A percentile compares a stretch with the other conserved stretches of the same genome.
These are phyloP conservation scores for Sus cebifrons DNA, from an alignment of 2,797 vertebrate species.

Conservation along the genomic window DNA sequence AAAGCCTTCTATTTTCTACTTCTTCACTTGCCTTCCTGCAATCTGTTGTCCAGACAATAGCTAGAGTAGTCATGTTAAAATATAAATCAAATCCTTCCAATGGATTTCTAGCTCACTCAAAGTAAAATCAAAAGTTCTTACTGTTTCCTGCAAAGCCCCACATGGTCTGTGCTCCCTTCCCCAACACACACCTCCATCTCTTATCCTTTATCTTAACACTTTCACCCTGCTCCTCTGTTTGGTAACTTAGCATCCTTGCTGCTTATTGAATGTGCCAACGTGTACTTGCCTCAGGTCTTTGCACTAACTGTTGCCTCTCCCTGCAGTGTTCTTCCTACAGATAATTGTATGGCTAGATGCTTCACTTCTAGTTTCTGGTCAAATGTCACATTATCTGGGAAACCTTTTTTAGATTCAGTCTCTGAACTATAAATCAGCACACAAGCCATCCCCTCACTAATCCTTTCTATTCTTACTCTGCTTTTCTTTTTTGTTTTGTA, in stretches of 20 bases:
- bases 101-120: background rate
- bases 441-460: background rate
- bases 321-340: background rate
- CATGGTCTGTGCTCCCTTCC: background rate
- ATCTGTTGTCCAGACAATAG: background rate
- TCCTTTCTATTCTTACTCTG: background rate
- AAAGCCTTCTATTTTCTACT: background rate
- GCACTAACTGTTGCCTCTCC: background rate
- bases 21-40: background rate
- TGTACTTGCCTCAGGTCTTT: background rate
- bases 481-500: constrained; percentile 28
- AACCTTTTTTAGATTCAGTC: constrained; percentile 1
- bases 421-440: constrained; percentile 11
- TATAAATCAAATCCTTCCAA: background rate
- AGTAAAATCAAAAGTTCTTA: constrained; percentile 30
- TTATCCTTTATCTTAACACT: background rate
- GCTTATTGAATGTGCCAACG: background rate
- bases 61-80: constrained; percentile 5
- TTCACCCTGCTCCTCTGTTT: background rate
- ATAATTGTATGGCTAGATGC: background rate
- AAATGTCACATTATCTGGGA: constrained; percentile 22
- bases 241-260: background rate
- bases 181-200: background rate
- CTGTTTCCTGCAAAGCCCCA: background rate
- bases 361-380: constrained; percentile 41